These are phyloP conservation scores for Drosophila quadrilineata DNA, from an alignment of 1,140 invertebrate species.

Conservation along the genomic window DNA sequence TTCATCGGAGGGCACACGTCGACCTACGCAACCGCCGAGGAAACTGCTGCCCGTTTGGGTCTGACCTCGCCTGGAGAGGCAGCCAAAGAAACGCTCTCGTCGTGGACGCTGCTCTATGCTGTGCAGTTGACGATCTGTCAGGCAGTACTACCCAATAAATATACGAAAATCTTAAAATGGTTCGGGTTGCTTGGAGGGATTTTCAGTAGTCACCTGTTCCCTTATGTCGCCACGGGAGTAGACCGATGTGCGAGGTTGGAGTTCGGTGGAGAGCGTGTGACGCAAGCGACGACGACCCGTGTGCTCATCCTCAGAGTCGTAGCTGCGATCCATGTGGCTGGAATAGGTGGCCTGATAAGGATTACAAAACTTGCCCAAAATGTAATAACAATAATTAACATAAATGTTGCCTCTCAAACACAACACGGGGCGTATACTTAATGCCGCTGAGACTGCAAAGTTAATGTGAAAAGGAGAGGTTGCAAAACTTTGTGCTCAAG, in stretches of 20 bases:
- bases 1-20: conserved; percentile 91
- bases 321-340: conserved; percentile 85
- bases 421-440: too few species aligned
- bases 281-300: conserved; percentile 84
- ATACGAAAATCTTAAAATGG: neutral
- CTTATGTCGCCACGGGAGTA: conserved; percentile 94
- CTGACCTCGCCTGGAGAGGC: conserved; percentile 85
- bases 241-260: conserved; percentile 84
- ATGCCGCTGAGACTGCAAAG: too few species aligned
- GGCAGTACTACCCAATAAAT: conserved; percentile 87
- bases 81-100: conserved; percentile 90
- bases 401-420: neutral
- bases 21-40: conserved; percentile 91
- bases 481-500: too few species aligned
- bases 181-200: neutral
- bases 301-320: conserved; percentile 88
- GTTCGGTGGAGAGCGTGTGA: conserved; percentile 82
- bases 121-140: conserved; percentile 93
- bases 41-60: conserved; percentile 82
- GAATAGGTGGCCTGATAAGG: conserved; percentile 84
- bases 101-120: conserved; percentile 90
- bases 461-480: too few species aligned
- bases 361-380: conserved; percentile 17
- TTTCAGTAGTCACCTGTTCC: conserved; percentile 82
- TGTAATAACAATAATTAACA: neutral